Base-by-base conservation (phyloP, 2,797 vertebrate genomes). In the Acestrorhynchus altus region DNA sequence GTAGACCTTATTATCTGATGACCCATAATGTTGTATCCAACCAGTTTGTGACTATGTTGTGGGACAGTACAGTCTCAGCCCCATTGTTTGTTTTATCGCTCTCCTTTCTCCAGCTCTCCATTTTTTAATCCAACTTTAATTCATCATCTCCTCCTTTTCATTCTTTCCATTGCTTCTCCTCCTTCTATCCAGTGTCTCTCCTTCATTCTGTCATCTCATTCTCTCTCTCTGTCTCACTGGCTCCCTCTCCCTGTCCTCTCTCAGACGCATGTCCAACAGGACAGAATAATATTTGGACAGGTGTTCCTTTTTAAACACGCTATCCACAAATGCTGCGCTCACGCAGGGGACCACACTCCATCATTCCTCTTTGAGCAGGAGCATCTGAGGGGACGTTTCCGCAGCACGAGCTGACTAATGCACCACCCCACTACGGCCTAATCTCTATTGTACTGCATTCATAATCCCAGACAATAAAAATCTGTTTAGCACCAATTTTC, bases 401-500 rank as follows among this genome's bases (percentile, higher is more conserved):
- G 85, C 76, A 81, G 77, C 73, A 42, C 63, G 54, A 80, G 63
- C 78, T 54, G 79, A 77, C 22, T 72, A 46, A 72, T 40, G 40
- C 72, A 47, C 9, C 44, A 42, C 12, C 39, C 39, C 49, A 9
- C 72, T 65, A 49, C 77, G 81, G 82, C 85, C 78, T 78, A 87
- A 78, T 86, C 86, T 84, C 73, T 85, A 79, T 82, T 86, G 80
- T 82, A 87, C 60, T 76, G 59, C 69, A 77, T 88, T 86, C 81
- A 84, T 93, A 93, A 92, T 93, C 91, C 89, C 87, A 39, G 76
- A 92, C 92, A 93, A 93, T 93, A 92, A 93, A 93, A 92, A 93
- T 70, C 89, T 91, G 88, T 93, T 93, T 93, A 92, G 92, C 91
- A 92, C 90, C 89, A 91, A 92, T 92, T 94, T 92, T 94, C 89